Percentiles rank a stretch among this genome's conserved stretches.
Evolutionary conservation across 2,113 vertebrate species (phyloP).

Genomic region (Dipodomys spectabilis): DNA sequence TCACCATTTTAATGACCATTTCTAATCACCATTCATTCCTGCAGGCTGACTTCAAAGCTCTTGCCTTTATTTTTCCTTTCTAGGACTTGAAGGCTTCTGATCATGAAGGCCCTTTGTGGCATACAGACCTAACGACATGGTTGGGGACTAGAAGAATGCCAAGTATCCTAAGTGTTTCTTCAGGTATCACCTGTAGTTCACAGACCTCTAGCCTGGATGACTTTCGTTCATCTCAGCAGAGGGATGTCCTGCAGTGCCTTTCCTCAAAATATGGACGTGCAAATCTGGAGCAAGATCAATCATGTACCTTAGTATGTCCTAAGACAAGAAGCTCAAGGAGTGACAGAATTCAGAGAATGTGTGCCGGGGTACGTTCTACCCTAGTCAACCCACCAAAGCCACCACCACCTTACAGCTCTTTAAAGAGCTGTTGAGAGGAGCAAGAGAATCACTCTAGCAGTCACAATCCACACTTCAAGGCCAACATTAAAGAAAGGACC

Average conservation of each 20-base stretch:
- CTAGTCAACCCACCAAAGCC: background rate
- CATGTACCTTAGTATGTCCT: background rate
- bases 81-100: background rate
- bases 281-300: background rate
- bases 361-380: background rate
- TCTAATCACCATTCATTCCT: background rate
- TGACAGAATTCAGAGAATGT: background rate
- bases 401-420: background rate
- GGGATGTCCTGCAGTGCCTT: background rate
- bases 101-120: background rate
- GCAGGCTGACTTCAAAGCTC: background rate
- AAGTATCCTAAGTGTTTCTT: background rate
- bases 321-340: conserved; percentile 8
- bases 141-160: rapidly evolving
- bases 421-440: background rate
- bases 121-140: conserved; percentile 21
- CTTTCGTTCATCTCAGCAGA: background rate
- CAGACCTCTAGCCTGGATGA: background rate
- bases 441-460: background rate
- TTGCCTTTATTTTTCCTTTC: background rate
- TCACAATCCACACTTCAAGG: background rate
- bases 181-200: background rate
- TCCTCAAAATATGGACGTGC: conserved; percentile 22
- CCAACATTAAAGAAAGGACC: conserved; percentile 2
- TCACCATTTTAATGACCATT: conserved; percentile 2